Evolutionary conservation across 2,888 invertebrate species (phyloP).

Genomic region (Parasteatoda lunata): DNA sequence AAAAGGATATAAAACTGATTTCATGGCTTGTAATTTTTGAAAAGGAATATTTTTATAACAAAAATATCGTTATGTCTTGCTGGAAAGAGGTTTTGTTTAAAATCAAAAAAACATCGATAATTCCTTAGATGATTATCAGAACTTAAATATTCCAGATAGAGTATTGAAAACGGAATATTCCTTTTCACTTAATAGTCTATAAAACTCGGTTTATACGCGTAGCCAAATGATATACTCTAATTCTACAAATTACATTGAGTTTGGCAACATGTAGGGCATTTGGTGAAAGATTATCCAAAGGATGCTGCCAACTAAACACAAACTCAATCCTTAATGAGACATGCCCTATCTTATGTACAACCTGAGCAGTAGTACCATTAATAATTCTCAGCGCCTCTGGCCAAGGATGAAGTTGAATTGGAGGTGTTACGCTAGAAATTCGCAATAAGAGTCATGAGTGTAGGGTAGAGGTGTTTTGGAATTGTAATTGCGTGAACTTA

Average conservation of each 20-base stretch:
- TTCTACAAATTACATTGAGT: not conserved
- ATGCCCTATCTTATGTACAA: conserved; percentile 17
- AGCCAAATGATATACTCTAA: not conserved
- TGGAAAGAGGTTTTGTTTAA: too few relatives aligned
- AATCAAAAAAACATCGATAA: too few relatives aligned
- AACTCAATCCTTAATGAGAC: conserved; percentile 47
- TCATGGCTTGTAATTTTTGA: too few relatives aligned
- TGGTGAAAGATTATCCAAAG: conserved; percentile 1
- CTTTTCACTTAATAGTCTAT: too few relatives aligned
- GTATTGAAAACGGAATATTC: too few relatives aligned
- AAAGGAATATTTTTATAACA: too few relatives aligned
- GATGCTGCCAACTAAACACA: conserved; percentile 31
- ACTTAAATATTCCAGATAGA: too few relatives aligned
- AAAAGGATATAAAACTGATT: too few relatives aligned
- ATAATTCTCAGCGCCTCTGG: not conserved
- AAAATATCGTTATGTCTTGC: too few relatives aligned
- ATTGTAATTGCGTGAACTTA: conserved; percentile 47
- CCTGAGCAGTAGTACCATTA: conserved; percentile 7
- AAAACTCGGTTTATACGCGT: too few relatives aligned
- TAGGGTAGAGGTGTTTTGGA: not conserved
- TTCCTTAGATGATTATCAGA: too few relatives aligned
- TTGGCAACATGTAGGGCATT: not conserved
- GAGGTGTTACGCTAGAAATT: not conserved
- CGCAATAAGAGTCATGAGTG: not conserved
- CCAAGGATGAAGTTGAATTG: not conserved